Conservation (phyloP, 2,113 vertebrate species). For the Picathartes gymnocephalus region DNA sequence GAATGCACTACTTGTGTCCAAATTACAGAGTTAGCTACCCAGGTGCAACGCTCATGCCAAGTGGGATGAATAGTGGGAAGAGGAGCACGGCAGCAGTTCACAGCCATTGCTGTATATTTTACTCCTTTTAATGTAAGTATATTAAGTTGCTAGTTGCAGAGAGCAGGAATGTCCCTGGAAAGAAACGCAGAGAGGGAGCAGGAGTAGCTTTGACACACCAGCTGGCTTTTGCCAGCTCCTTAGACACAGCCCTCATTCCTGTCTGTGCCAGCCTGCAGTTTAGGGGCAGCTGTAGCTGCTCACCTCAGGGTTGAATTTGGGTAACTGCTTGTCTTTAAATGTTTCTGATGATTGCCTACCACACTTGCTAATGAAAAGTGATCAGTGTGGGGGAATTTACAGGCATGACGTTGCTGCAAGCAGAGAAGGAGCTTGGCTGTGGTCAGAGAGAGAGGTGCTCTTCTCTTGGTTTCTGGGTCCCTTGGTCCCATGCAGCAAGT, state of each 20-base stretch:
- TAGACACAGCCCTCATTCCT: background rate
- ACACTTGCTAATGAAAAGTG: background rate
- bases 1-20: background rate
- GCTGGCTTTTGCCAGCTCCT: background rate
- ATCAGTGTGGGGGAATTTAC: background rate
- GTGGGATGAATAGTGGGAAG: background rate
- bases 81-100: background rate
- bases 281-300: background rate
- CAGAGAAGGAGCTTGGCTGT: background rate
- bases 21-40: background rate
- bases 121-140: background rate
- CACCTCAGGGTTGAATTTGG: background rate
- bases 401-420: background rate
- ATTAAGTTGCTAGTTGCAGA: background rate
- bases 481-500: background rate
- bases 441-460: background rate
- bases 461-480: background rate
- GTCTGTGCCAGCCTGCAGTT: fast-evolving
- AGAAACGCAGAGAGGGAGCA: background rate
- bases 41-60: background rate
- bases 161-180: background rate
- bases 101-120: background rate
- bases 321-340: background rate
- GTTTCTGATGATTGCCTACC: background rate
- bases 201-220: background rate